Base-by-base conservation (phyloP, 2,888 invertebrate genomes). In the Mamestra brassicae region DNA sequence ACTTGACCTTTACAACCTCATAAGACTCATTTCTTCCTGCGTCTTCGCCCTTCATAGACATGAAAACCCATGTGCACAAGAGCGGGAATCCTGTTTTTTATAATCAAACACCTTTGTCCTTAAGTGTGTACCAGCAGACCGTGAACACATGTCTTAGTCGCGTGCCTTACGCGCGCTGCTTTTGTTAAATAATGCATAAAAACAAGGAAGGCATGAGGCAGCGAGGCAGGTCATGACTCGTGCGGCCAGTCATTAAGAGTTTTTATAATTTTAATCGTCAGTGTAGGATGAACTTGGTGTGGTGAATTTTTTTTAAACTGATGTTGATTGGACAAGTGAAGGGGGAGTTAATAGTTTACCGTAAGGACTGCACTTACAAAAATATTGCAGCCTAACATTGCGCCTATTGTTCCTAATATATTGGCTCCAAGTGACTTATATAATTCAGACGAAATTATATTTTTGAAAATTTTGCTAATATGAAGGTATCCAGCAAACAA, bases 21-120 rank as follows among this genome's bases (percentile, higher is more conserved):
- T 78, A 83, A 70, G 55, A 55, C 62, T 26, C 57, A 57, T 64
- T 61, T 64, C 65, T 67, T 60, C 42, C 13, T 60, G 60, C 58
- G 50, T 60, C 71, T 80, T 71, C 15, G 54, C 26, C 38, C 4
- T 15, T 36, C 54, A 52, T 17, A 76, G 45, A 58, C 57, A 90
- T 92, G 36, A 91, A 91, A 91, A 87, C 77, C 85, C 89, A 91
- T 93, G 93, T 89, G 87, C 92, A 93, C 77, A 89, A 88, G 88
- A 92, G 90, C 93, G 92, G 85, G 90, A 83, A 89, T 94, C 93
- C 93, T 93, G 93, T 85, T 88, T 89, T 90, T 87, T 77, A 77
- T 77, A 88, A 85, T 85, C 77, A 85, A 90, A 82, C 87, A 88
- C 92, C 91, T 92, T 90, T 90, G 89, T 89, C 85, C 87, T 85